Evolutionary conservation across 2,797 vertebrate species (phyloP), one percentile per base, ranked within the genome.

Genomic region (Paguma larvata): DNA sequence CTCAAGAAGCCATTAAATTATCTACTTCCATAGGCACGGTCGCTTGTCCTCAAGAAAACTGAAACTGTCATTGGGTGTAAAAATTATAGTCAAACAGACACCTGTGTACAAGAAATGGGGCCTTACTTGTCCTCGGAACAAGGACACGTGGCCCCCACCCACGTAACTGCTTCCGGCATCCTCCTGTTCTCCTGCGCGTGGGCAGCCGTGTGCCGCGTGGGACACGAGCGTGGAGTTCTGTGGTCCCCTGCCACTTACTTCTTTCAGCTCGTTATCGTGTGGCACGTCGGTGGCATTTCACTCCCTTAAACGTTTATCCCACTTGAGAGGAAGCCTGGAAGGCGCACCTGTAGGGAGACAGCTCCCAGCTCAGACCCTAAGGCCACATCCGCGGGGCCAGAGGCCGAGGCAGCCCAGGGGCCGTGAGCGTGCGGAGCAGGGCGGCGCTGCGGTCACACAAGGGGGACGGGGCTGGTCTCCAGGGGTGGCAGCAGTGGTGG

Each of bases 361-460:
- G 89, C 38, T n/a, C 34, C 62, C 27, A 44, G 62, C 12, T 11
- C 44, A 38, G 59, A n/a, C n/a, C 34, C 63, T 0, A 6, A n/a
- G 27, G 38, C 51, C 65, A 2, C 78, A 1, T 0, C 14, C 0
- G 6, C 21, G 6, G 12, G 21, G 15, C 10, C 19, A 70, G 38
- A 75, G 56, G 30, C 41, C 72, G 34, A 41, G 2, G 41, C 2
- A 62, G 53, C 41, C 14, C 41, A 18, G 12, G 30, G 78, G 38
- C 14, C 7, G 0, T 3, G 51, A 46, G 19, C 4, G 0, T 1
- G 1, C 34, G 21, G 34, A 2, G 6, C 5, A 6, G 30, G 38
- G 30, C 8, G 14, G 7, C 7, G 2, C 27, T 23, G 68, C 9
- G 38, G 85, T 59, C 85, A 62, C 30, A 6, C 27, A n/a, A 56